Conservation (phyloP, 2,797 vertebrate species). For the Eulemur rubriventer region DNA sequence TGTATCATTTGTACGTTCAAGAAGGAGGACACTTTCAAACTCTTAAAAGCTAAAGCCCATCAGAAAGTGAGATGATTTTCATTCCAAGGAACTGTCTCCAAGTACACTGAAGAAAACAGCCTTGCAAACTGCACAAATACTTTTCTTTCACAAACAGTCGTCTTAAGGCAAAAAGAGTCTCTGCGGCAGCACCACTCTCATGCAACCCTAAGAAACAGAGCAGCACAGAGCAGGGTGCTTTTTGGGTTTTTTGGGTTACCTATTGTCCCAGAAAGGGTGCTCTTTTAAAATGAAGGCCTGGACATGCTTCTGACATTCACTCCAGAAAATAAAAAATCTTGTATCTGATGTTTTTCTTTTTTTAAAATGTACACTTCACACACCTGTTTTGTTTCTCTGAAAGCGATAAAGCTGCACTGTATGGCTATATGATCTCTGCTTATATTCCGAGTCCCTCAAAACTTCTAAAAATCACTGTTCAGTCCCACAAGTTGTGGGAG, state of each 20-base stretch:
- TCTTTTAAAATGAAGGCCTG: neutral
- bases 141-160: neutral
- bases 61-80: neutral
- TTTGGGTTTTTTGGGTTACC: neutral
- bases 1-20: neutral
- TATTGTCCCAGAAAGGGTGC: neutral
- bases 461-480: constrained; percentile 64
- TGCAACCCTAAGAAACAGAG: constrained; percentile 60
- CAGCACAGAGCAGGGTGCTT: constrained; percentile 50
- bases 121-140: neutral
- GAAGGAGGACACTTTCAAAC: neutral
- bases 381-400: constrained; percentile 64
- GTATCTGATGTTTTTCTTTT: neutral
- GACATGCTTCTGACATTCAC: neutral
- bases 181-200: constrained; percentile 12
- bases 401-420: constrained; percentile 11
- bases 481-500: constrained; percentile 9
- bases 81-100: constrained; percentile 3
- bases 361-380: neutral
- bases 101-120: neutral
- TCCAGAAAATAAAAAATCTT: constrained; percentile 50
- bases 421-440: neutral
- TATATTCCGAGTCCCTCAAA: constrained; percentile 37
- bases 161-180: constrained; percentile 8
- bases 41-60: neutral